These are phyloP conservation scores for Mus spretus DNA, from an alignment of 2,797 vertebrate genomes.

Conservation along the genomic window DNA sequence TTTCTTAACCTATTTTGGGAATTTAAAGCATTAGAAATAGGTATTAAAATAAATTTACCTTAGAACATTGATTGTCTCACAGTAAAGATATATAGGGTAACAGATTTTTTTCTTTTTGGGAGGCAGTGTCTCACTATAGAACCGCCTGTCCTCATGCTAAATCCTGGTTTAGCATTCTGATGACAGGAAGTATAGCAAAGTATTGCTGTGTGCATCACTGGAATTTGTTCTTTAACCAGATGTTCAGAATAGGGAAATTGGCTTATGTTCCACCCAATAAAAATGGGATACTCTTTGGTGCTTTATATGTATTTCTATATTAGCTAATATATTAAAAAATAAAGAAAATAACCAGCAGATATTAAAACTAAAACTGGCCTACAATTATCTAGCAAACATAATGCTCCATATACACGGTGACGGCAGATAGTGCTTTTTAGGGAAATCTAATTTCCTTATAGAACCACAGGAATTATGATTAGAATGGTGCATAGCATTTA, in stretches of 20 bases:
- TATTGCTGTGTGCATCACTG: background rate
- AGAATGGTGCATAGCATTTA: background rate
- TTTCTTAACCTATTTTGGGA: background rate
- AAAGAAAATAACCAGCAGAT: background rate
- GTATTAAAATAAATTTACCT: background rate
- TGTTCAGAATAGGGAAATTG: background rate
- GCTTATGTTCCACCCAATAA: background rate
- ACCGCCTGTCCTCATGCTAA: background rate
- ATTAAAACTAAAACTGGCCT: background rate
- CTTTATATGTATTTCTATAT: background rate
- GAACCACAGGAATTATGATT: background rate
- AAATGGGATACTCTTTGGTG: constrained; percentile 33
- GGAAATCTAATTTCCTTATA: background rate
- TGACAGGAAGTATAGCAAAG: background rate
- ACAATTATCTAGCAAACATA: background rate
- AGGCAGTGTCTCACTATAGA: background rate
- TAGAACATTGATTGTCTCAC: background rate
- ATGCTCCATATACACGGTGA: background rate
- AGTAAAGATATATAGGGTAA: background rate
- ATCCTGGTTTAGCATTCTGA: background rate
- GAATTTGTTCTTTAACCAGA: background rate
- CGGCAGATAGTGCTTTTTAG: background rate
- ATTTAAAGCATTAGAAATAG: constrained; percentile 26
- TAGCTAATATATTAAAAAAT: constrained; percentile 26
- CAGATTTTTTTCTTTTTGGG: background rate